Base-by-base conservation (phyloP, 2,888 invertebrate genomes). In the Phymatocera aterrima region DNA sequence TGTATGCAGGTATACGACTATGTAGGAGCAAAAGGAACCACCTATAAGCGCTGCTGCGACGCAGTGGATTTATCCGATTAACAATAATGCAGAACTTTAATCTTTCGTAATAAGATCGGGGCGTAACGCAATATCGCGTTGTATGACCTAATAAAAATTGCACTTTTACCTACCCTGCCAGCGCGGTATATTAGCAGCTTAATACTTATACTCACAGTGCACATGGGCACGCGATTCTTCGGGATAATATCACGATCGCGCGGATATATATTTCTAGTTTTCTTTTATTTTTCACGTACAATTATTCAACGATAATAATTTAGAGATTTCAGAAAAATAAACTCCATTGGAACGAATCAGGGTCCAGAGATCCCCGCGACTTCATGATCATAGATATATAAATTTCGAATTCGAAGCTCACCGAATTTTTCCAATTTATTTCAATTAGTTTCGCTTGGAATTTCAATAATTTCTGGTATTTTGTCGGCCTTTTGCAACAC, bases 141-240 rank as follows among this genome's bases (percentile, higher is more conserved):
- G 48, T 72, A 72, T n/a, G 70, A 72, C 70, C 48, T 51, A 72
- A 72, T 72, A 72, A 68, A 68, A 68, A 31, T 68, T 68, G 68
- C 68, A 43, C 43, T 68, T 68, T 43, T 68, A 43, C 21, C 8
- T 12, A 12, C 43, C n/a, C n/a, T n/a, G n/a, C n/a, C n/a, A n/a
- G n/a, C n/a, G n/a, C n/a, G n/a, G n/a, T n/a, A n/a, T n/a, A n/a
- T n/a, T n/a, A 37, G 65, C 40, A 31, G 40, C 65, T 15, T 60
- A 60, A 60, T 60, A 60, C 60, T 60, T 60, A 60, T 60, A 60
- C 1, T 5, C 6, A 4, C 4, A 28, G 57, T 48, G 24, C 15
- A 60, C 5, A 60, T 28, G n/a, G 12, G n/a, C n/a, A n/a, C n/a
- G n/a, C n/a, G n/a, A n/a, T n/a, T n/a, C n/a, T n/a, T n/a, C n/a